Evolutionary conservation across 1,140 invertebrate species (phyloP), one percentile per base, ranked within the genome.

Genomic region (Trichomalopsis sarcophagae): DNA sequence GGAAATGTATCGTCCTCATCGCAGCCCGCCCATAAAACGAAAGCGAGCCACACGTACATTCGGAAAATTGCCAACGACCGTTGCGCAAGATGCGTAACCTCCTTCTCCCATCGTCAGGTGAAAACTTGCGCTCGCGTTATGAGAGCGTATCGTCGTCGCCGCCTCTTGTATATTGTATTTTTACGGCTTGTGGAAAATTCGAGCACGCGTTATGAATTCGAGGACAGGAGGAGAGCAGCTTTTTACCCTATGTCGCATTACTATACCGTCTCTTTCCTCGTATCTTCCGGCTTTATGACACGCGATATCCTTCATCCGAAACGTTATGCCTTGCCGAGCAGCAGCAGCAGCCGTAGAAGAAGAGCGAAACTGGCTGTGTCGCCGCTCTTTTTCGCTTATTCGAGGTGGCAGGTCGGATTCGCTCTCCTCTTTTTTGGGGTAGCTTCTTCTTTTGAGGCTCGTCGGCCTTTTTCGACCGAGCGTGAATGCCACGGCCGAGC

Each of bases 261-360:
- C 55, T 62, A 44, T 44, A 62, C 55, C 2, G 5, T 17, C 55
- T 62, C 17, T 62, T 62, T 62, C 55, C 55, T 62, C 55, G 55
- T 62, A 62, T 62, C 76, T 82, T 66, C 55, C 78, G 71, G 88
- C 90, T 92, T 91, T 91, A 91, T 90, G 91, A 91, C 84, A 91
- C 87, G 87, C 86, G 90, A 91, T 92, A 91, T 91, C 87, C 90
- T 90, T 91, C 87, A 89, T 89, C 84, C 88, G 87, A 91, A 90
- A 91, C 90, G 90, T 91, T 88, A 89, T 88, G 85, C 87, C 85
- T 86, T 84, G 79, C 50, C 33, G 33, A 23, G 62, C 1, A 47
- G 47, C 14, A 47, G 47, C 47, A 50, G 47, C 13, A 50, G 47
- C 14, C 13, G 47, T 17, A 13, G 47, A 21, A 55, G 50, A 55